Evolutionary conservation across 2,888 invertebrate species (phyloP).

Genomic region (Pogonocherus hispidulus): DNA sequence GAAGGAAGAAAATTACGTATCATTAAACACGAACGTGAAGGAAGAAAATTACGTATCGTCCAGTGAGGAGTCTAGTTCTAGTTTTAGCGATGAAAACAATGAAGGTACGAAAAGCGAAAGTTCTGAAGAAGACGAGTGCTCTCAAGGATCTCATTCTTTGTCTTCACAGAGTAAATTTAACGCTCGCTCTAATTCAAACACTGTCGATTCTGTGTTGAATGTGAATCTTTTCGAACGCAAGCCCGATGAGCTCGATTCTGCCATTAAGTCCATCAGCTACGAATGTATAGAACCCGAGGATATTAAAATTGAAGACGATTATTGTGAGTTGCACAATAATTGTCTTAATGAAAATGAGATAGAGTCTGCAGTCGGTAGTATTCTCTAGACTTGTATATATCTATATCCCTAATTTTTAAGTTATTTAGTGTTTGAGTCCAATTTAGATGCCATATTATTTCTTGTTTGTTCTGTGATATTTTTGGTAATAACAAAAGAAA

Average conservation of each 20-base stretch:
- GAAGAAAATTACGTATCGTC: too few species aligned
- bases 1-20: conserved; percentile 21
- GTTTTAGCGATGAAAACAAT: conserved; percentile 36
- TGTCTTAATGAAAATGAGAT: conserved; percentile 65
- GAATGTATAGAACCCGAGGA: conserved; percentile 53
- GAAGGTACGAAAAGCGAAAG: conserved; percentile 34
- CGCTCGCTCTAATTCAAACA: conserved; percentile 40
- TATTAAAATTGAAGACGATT: conserved; percentile 51
- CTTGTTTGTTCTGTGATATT: conserved; percentile 3
- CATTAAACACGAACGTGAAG: too few species aligned
- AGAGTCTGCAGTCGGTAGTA: conserved; percentile 67
- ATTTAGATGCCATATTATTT: conserved; percentile 25
- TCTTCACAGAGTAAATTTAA: conserved; percentile 44
- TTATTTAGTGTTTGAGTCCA: conserved; percentile 16
- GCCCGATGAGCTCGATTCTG: conserved; percentile 64
- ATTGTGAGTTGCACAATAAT: conserved; percentile 58
- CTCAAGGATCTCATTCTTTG: conserved; percentile 38
- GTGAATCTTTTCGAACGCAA: conserved; percentile 53
- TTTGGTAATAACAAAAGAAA: conserved; percentile 7
- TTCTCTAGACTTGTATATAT: conserved; percentile 47
- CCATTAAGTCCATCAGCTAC: conserved; percentile 65
- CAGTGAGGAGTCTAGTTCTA: conserved; percentile 43
- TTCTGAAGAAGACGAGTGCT: conserved; percentile 40
- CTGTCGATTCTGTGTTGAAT: conserved; percentile 33
- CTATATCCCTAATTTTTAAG: conserved; percentile 10